A percentile compares a stretch with the other conserved stretches of the same genome.
Conservation (phyloP, 2,113 vertebrate genomes). For the Atractosteus spatula region DNA sequence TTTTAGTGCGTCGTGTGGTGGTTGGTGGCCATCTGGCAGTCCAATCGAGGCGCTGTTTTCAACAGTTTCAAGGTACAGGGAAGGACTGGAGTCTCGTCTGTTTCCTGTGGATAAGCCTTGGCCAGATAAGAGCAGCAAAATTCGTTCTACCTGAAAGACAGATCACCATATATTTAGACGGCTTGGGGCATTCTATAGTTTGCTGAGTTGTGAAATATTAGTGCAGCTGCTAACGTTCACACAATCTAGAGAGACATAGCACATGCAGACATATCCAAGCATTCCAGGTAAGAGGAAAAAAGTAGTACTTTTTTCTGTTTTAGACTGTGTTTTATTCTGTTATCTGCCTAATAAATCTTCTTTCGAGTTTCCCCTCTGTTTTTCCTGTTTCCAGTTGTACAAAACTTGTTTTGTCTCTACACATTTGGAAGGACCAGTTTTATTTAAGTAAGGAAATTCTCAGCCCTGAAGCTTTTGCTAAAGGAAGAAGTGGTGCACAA, state of each 20-base stretch:
- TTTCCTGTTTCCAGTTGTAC: slow-evolving; percentile 86
- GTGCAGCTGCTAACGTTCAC: not conserved
- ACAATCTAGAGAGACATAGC: slow-evolving; percentile 16
- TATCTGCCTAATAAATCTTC: slow-evolving; percentile 78
- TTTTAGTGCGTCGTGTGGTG: slow-evolving; percentile 76
- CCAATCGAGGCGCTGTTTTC: slow-evolving; percentile 87
- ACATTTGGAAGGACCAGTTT: slow-evolving; percentile 73
- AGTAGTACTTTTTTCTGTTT: slow-evolving; percentile 38
- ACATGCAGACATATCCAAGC: slow-evolving; percentile 17
- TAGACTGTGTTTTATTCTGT: slow-evolving; percentile 46
- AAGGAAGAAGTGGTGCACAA: slow-evolving; percentile 87
- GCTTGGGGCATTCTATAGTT: not conserved
- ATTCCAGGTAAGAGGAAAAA: slow-evolving; percentile 51
- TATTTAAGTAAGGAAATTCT: slow-evolving; percentile 89
- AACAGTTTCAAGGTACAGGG: slow-evolving; percentile 54
- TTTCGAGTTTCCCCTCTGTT: slow-evolving; percentile 76
- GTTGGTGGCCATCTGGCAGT: slow-evolving; percentile 82
- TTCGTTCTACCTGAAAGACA: slow-evolving; percentile 87
- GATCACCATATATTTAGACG: slow-evolving; percentile 34
- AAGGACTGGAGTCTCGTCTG: slow-evolving; percentile 67
- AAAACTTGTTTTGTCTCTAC: slow-evolving; percentile 74
- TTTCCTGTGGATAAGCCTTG: slow-evolving; percentile 98
- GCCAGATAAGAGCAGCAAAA: slow-evolving; percentile 83
- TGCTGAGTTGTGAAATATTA: not conserved
- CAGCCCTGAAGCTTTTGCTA: slow-evolving; percentile 68